Evolutionary conservation across 2,797 vertebrate species (phyloP).

Genomic region (Siniperca obscura): DNA sequence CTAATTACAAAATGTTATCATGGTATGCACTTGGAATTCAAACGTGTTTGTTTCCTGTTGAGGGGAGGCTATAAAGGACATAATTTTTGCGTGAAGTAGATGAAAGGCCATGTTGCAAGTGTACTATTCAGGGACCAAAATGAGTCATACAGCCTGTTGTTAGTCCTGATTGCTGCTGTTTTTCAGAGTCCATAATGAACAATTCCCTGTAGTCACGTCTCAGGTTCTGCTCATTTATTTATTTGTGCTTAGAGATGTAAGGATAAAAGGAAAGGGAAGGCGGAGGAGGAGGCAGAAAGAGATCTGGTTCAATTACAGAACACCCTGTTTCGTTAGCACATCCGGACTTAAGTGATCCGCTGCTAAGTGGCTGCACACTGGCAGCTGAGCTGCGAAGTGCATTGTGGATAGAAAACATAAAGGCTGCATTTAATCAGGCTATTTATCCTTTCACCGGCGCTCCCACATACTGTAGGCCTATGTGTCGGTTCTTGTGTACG

Average conservation of each 20-base stretch:
- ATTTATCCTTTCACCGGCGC: constrained; percentile 71
- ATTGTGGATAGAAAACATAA: constrained; percentile 76
- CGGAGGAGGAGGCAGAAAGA: constrained; percentile 44
- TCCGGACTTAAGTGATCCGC: constrained; percentile 66
- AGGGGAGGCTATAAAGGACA: constrained; percentile 33
- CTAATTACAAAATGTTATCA: constrained; percentile 61
- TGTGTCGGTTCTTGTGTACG: constrained; percentile 60
- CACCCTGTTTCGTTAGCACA: constrained; percentile 73
- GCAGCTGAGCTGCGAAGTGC: constrained; percentile 65
- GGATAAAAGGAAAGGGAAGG: constrained; percentile 67
- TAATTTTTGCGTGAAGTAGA: constrained; percentile 39
- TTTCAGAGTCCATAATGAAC: constrained; percentile 75
- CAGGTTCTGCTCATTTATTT: constrained; percentile 78
- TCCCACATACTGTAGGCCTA: constrained; percentile 54
- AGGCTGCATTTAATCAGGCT: constrained; percentile 77
- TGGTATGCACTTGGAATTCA: constrained; percentile 47
- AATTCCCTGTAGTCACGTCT: constrained; percentile 75
- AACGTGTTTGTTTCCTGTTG: constrained; percentile 69
- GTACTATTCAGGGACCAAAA: constrained; percentile 62
- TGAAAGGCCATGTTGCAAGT: constrained; percentile 51
- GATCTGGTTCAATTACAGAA: constrained; percentile 73
- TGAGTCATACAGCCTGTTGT: constrained; percentile 73
- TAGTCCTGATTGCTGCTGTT: constrained; percentile 77
- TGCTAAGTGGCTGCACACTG: constrained; percentile 66
- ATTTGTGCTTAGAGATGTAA: constrained; percentile 70